Percentiles rank a stretch among this genome's conserved stretches.
Evolutionary conservation across 2,888 invertebrate genomes (phyloP).

Genomic region (Belgica antarctica): DNA sequence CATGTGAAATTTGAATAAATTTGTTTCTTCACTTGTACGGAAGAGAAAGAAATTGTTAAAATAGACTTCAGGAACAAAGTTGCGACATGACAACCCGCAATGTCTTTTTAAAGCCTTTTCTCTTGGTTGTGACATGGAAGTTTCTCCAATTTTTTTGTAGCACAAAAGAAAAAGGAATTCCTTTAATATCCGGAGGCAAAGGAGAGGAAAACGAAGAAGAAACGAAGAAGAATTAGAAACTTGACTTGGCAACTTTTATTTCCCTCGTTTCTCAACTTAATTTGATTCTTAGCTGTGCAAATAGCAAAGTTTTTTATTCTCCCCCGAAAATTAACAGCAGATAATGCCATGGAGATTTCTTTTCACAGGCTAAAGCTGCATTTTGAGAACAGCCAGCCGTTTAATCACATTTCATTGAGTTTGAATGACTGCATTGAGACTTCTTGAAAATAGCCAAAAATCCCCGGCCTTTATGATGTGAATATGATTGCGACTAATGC

Average conservation of each 20-base stretch:
- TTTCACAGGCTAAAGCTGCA: too few species aligned
- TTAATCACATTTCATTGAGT: conserved; percentile 23
- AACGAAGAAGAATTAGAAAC: background rate
- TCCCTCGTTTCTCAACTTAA: background rate
- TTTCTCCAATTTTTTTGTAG: background rate
- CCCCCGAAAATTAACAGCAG: conserved; percentile 8
- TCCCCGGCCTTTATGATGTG: background rate
- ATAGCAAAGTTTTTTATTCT: background rate
- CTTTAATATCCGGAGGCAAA: conserved; percentile 17
- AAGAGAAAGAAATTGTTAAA: conserved; percentile 1
- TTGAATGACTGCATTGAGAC: background rate
- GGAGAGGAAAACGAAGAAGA: too few species aligned
- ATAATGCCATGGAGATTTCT: background rate
- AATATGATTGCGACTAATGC: background rate
- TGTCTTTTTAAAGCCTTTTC: conserved; percentile 12
- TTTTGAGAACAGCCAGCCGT: background rate
- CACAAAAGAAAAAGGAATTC: conserved; percentile 12
- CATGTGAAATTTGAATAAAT: conserved; percentile 25
- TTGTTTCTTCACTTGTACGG: background rate
- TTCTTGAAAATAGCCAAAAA: background rate
- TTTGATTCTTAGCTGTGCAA: conserved; percentile 3
- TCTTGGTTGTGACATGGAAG: conserved; percentile 5
- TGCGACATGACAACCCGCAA: conserved; percentile 18
- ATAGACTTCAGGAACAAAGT: conserved; percentile 21
- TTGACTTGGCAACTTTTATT: conserved; percentile 12